A percentile compares a stretch with the other conserved stretches of the same genome.
Conservation (phyloP, 2,113 vertebrate genomes). For the Hippotragus niger region DNA sequence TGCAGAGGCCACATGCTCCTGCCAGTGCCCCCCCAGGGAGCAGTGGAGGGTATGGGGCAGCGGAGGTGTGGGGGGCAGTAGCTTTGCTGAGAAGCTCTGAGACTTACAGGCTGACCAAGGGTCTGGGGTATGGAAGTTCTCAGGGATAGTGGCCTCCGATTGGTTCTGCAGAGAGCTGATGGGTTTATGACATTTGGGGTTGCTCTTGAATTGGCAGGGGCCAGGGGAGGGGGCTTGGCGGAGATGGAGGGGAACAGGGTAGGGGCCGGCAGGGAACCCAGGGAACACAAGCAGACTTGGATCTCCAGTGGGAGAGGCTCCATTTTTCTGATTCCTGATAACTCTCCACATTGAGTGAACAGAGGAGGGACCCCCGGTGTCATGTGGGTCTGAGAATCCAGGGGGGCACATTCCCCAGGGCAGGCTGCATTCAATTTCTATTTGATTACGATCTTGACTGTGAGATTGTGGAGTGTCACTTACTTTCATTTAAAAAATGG, state of each 20-base stretch:
- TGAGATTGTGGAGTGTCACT: not conserved
- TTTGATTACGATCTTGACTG: not conserved
- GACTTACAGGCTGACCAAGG: constrained; percentile 38
- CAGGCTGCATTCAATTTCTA: not conserved
- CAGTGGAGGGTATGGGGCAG: not conserved
- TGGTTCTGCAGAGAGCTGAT: constrained; percentile 9
- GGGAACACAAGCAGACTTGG: not conserved
- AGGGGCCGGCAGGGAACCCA: accelerated
- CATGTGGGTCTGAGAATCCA: not conserved
- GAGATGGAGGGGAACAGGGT: too few relatives aligned
- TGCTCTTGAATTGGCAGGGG: not conserved
- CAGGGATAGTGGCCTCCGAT: constrained; percentile 43
- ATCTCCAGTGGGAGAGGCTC: not conserved
- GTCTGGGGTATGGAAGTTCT: constrained; percentile 4
- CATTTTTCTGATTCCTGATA: not conserved
- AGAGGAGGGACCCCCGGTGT: not conserved
- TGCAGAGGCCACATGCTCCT: accelerated
- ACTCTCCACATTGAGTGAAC: not conserved
- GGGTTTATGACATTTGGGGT: accelerated
- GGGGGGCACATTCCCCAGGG: not conserved
- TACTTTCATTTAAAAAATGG: not conserved
- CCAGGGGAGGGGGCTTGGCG: too few relatives aligned
- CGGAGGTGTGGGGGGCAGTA: not conserved
- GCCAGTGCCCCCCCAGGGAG: not conserved
- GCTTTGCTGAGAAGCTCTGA: constrained; percentile 54